A percentile compares a stretch with the other conserved stretches of the same genome.
Conservation (phyloP, 2,888 invertebrate genomes). For the Cephus spinipes region DNA sequence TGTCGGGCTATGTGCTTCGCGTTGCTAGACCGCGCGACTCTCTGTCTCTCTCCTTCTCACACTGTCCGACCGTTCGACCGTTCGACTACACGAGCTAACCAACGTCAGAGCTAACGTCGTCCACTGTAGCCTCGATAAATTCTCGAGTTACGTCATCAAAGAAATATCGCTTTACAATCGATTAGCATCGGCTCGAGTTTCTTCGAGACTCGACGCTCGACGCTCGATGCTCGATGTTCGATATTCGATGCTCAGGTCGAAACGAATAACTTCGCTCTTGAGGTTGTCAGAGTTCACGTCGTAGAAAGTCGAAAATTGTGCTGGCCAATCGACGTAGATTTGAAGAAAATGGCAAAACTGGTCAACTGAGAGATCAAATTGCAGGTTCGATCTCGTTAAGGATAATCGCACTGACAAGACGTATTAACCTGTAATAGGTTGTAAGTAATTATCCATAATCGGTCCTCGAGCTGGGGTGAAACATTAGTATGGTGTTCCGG, state of each 20-base stretch:
- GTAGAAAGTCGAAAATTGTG: too few relatives aligned
- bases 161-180: constrained; percentile 57
- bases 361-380: too few relatives aligned
- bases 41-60: background rate
- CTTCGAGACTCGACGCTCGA: too few relatives aligned
- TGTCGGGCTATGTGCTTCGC: constrained; percentile 36
- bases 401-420: constrained; percentile 43
- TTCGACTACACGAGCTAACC: background rate
- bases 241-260: too few relatives aligned
- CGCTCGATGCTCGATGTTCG: too few relatives aligned
- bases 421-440: constrained; percentile 45
- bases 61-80: background rate
- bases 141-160: constrained; percentile 57
- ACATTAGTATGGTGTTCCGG: background rate
- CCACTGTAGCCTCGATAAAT: constrained; percentile 54
- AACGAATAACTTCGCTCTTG: too few relatives aligned
- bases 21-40: background rate
- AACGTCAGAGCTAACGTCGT: background rate
- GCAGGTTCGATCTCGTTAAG: constrained; percentile 9
- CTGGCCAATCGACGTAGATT: too few relatives aligned
- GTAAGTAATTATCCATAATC: constrained; percentile 46
- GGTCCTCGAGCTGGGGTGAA: constrained; percentile 25
- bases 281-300: too few relatives aligned
- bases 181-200: constrained; percentile 50
- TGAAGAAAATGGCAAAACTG: too few relatives aligned